These are phyloP conservation scores for Oreocharis arfaki DNA, from an alignment of 2,113 vertebrate species.

Conservation along the genomic window DNA sequence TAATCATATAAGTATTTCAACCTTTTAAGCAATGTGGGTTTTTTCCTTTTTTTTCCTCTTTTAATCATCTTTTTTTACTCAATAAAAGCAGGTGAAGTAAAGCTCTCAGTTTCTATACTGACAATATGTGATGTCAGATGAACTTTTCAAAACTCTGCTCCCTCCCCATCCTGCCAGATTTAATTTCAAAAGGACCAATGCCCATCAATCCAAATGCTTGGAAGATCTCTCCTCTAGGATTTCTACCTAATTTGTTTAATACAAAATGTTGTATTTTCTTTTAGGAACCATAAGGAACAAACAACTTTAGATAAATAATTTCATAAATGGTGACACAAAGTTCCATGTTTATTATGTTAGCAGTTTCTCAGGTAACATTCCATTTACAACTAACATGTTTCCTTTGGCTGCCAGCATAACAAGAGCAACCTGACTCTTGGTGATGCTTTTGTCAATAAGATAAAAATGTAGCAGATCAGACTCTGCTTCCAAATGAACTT, in stretches of 20 bases:
- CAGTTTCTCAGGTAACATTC: background rate
- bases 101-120: background rate
- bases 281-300: background rate
- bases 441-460: background rate
- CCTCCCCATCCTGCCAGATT: background rate
- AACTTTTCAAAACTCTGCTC: background rate
- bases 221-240: background rate
- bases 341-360: background rate
- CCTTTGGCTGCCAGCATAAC: background rate
- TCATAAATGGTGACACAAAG: background rate
- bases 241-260: background rate
- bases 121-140: background rate
- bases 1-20: background rate
- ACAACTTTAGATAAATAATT: background rate
- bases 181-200: background rate
- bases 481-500: background rate
- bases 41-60: background rate
- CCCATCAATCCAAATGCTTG: background rate
- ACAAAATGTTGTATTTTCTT: background rate
- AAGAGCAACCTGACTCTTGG: background rate
- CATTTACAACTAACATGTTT: background rate
- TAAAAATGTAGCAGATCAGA: background rate
- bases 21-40: background rate
- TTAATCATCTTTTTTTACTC: background rate
- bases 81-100: background rate